Evolutionary conservation across 2,888 invertebrate genomes (phyloP), one percentile per base, ranked within the genome.

Genomic region (Xestia ashworthii): DNA sequence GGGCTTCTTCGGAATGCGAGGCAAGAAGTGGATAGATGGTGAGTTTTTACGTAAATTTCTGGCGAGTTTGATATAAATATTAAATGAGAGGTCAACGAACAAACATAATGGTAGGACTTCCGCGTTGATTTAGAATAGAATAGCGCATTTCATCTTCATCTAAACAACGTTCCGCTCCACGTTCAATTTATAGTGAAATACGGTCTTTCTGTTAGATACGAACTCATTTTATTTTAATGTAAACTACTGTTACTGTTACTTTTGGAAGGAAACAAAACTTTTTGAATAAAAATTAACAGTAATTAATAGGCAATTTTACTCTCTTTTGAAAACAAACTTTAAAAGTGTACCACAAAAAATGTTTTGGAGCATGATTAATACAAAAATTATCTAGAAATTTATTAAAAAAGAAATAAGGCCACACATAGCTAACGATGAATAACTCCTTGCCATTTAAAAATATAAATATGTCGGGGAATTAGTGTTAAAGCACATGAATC

Each of bases 1-100:
- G 91, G 97, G 97, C 22, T 97, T 97, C 91, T 93, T 97, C 50
- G 97, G 97, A 3, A 96, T 97, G 95, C 95, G 97, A 67, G 97
- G 97, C 90, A 97, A 97, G 92, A 97, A 97, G 84, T 97, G 96
- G 95, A 87, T 89, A 68, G 94, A 95, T 77, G 95, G 95, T 95
- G 82, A 91, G 92, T 82, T 71, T 84, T 84, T 82, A 70, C 68
- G 67, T 11, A 38, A 78, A 60, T 67, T 62, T 48, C 55, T 80
- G n/a, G 41, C 25, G 41, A 71, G 72, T 80, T 82, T 72, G 41
- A 19, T 81, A 69, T 73, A 38, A 55, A 75, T 75, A 68, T 78
- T 75, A 46, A 53, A 74, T 67, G 44, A 41, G 71, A 66, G 76
- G 80, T n/a, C 71, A 74, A 60, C 25, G 66, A 67, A 38, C 6